Conservation (phyloP, 2,797 vertebrate species). For the Squalus acanthias region DNA sequence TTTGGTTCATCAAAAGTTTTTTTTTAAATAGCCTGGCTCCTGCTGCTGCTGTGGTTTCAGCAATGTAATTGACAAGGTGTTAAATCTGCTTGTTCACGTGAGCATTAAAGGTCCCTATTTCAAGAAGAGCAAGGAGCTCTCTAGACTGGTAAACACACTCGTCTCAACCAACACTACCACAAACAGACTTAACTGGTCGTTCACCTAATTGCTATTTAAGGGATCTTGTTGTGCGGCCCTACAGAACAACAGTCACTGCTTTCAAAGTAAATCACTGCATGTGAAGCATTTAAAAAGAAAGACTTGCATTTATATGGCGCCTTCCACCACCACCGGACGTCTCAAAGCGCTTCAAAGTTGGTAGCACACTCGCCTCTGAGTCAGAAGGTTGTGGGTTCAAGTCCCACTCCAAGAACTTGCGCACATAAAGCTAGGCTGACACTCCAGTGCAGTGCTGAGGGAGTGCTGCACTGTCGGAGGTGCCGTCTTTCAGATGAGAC, state of each 20-base stretch:
- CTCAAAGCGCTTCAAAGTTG: too few species aligned
- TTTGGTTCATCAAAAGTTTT: not conserved
- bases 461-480: too few species aligned
- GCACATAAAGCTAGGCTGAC: too few species aligned
- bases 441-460: too few species aligned
- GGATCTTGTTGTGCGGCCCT: not conserved
- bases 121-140: not conserved
- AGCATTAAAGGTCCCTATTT: not conserved
- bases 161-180: not conserved
- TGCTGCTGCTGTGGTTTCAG: not conserved
- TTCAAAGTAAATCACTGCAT: slow-evolving; percentile 38
- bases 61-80: not conserved
- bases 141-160: not conserved
- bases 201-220: not conserved
- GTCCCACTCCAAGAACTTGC: too few species aligned
- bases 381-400: too few species aligned
- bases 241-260: slow-evolving; percentile 40
- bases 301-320: too few species aligned
- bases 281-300: slow-evolving; percentile 24
- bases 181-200: not conserved
- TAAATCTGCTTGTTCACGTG: not conserved
- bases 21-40: not conserved
- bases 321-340: too few species aligned
- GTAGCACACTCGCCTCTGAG: too few species aligned
- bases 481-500: too few species aligned